Conservation (phyloP, 2,113 vertebrate genomes). For the Prinia subflava region DNA sequence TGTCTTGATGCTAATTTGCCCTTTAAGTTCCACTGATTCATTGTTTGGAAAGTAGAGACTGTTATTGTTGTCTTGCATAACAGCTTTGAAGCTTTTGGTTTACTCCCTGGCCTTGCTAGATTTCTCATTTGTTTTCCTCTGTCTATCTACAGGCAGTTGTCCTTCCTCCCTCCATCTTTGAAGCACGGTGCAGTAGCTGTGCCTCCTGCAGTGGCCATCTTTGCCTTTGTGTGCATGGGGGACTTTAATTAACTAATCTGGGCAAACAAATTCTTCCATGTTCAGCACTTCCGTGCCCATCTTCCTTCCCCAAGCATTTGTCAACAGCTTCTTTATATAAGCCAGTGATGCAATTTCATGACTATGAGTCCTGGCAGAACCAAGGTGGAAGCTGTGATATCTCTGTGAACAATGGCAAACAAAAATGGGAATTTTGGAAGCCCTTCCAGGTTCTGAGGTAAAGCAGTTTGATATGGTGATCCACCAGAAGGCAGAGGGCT, state of each 20-base stretch:
- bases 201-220: not conserved
- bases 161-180: not conserved
- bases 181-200: not conserved
- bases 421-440: not conserved
- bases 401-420: not conserved
- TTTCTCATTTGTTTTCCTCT: not conserved
- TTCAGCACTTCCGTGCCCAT: not conserved
- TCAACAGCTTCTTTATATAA: not conserved
- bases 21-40: slow-evolving; percentile 18
- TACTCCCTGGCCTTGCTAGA: not conserved
- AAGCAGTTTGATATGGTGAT: not conserved
- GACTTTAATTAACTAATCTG: not conserved
- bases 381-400: not conserved
- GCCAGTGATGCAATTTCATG: not conserved
- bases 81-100: not conserved
- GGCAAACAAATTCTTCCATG: not conserved
- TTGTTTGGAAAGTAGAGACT: slow-evolving; percentile 13
- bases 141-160: not conserved
- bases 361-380: not conserved
- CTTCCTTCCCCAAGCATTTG: not conserved
- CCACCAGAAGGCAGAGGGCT: not conserved
- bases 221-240: not conserved
- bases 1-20: not conserved
- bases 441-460: not conserved
- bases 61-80: not conserved